A percentile compares a stretch with the other conserved stretches of the same genome.
phyloP scores from a whole-genome alignment of 2,797 vertebrate species.

The Phrynocephalus guinanensis region DNA sequence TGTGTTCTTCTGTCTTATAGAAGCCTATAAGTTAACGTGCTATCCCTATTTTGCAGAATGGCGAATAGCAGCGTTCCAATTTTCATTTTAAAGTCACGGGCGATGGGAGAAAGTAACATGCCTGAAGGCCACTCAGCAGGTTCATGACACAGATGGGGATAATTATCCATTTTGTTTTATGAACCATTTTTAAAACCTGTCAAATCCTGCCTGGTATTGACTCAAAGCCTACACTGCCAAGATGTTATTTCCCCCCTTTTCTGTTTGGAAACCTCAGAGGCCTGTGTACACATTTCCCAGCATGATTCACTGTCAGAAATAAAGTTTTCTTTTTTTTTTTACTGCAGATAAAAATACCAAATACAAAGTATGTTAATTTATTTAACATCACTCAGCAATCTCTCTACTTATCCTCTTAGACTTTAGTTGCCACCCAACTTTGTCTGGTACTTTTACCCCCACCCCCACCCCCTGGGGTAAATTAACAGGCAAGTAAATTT shows the following conservation, averaged over 20 bases:
- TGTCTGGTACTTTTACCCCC: background rate
- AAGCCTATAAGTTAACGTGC: background rate
- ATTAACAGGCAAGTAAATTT: background rate
- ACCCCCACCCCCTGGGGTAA: background rate
- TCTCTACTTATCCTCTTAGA: background rate
- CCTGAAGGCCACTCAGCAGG: constrained; percentile 13
- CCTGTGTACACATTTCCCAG: constrained; percentile 5
- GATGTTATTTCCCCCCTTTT: background rate
- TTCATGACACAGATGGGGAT: constrained; percentile 24
- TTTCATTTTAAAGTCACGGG: background rate
- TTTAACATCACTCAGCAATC: constrained; percentile 9
- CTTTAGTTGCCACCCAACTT: background rate
- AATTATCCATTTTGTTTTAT: constrained; percentile 21
- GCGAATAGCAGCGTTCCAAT: background rate
- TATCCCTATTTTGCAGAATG: background rate
- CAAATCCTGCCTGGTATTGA: constrained; percentile 33
- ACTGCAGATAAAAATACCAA: constrained; percentile 11
- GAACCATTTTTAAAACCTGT: constrained; percentile 28
- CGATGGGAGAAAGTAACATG: constrained; percentile 10
- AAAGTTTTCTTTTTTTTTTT: constrained; percentile 27
- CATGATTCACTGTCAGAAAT: constrained; percentile 18
- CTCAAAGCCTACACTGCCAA: constrained; percentile 41
- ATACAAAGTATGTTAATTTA: constrained; percentile 17
- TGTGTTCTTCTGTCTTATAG: background rate
- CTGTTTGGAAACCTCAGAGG: constrained; percentile 13